Evolutionary conservation across 2,113 vertebrate species (phyloP).

Genomic region (Naja naja): DNA sequence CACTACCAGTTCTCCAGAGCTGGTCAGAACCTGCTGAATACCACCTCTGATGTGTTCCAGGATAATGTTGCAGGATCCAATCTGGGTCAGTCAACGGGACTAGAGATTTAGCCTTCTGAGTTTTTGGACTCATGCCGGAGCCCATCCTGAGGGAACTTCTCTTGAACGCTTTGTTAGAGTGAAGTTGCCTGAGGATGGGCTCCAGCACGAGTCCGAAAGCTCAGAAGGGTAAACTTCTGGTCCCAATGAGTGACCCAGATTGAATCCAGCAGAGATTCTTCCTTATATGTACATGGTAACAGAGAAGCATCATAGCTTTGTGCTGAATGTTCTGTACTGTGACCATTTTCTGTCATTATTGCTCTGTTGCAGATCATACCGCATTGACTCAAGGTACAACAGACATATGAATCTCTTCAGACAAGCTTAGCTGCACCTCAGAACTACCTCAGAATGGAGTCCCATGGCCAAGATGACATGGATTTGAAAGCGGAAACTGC

Average conservation of each 20-base stretch:
- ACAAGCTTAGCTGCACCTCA: conserved; percentile 25
- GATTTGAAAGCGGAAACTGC: conserved; percentile 73
- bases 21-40: too few species aligned
- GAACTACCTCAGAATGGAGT: conserved; percentile 32
- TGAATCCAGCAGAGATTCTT: not conserved
- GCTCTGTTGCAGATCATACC: conserved; percentile 50
- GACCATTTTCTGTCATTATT: conserved; percentile 38
- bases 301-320: not conserved
- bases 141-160: not conserved
- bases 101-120: too few species aligned
- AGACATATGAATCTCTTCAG: conserved; percentile 63
- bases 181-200: not conserved
- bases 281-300: not conserved
- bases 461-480: conserved; percentile 57
- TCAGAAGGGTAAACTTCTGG: not conserved
- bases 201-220: not conserved
- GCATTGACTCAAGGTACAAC: conserved; percentile 14
- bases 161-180: not conserved
- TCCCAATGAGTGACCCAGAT: not conserved
- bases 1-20: too few species aligned
- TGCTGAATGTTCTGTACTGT: not conserved
- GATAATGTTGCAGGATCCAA: not conserved
- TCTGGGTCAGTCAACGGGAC: too few species aligned
- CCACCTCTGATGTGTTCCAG: not conserved
- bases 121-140: too few species aligned